Base-by-base conservation (phyloP, 2,888 invertebrate species). In the Lasioglossum oenotherae region DNA sequence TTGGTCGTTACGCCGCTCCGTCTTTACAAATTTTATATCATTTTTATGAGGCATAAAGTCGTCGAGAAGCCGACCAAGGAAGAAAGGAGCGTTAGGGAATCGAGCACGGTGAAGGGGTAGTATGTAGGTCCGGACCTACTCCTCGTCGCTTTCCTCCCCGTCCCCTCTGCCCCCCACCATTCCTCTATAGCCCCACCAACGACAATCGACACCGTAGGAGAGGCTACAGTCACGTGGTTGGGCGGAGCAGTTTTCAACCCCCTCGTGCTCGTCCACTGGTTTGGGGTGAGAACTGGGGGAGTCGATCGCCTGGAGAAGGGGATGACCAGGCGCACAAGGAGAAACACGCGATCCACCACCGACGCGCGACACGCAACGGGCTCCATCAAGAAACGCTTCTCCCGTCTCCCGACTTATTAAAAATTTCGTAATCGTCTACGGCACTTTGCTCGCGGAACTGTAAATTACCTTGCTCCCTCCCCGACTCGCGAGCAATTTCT, bases 1-100 rank as follows among this genome's bases (percentile, higher is more conserved):
- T 92, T 89, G 92, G 93, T 94, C 94, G 94, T 95, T 94, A 94
- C 92, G 91, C 89, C 88, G 93, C 92, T 91, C 91, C 94, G 93
- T 94, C 94, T 94, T 94, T 94, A 95, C 95, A 95, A 95, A 95
- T 95, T 95, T 95, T 95, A 95, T 95, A 94, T 94, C 94, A 94
- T 94, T 95, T 95, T 95, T 95, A 95, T 93, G 95, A 94, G 93
- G 92, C 95, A 94, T 95, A 95, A 95, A 95, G 93, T 94, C 94
- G 93, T 93, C 94, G 92, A 93, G 94, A 93, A 94, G 93, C 92
- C 94, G 92, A 90, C 91, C 89, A 86, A 87, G 89, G 84, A 81
- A 91, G 91, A 46, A 84, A 84, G 87, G 90, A 88, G 89, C 81
- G 83, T 84, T 71, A 80, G 88, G 75, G 88, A 74, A 80, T 81